Evolutionary conservation across 1,140 invertebrate species (phyloP), one percentile per base, ranked within the genome.

Genomic region (Phymorhynchus buccinoides): DNA sequence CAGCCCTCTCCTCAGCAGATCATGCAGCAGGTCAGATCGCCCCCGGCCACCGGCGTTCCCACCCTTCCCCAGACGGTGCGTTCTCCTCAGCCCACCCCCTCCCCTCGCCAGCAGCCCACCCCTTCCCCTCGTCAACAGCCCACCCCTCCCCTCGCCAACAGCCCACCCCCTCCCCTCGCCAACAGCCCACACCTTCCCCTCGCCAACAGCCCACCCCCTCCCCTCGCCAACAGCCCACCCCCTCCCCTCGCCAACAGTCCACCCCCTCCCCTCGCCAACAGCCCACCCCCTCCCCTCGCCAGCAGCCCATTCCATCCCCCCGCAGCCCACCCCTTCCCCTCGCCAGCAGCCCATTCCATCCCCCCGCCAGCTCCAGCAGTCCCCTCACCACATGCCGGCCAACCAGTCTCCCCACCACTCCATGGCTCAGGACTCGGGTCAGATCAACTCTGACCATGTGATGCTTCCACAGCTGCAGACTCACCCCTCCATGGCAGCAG

Each of bases 311-410:
- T n/a, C n/a, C n/a, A n/a, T n/a, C n/a, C n/a, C n/a, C n/a, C n/a
- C n/a, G n/a, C n/a, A n/a, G n/a, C n/a, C 96, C 37, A 96, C 96
- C 90, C 95, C 96, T 1, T 97, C 96, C 35, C 96, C 96, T 0
- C 94, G 96, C 80, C 93, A 93, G 87, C 95, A 96, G 83, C 89
- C 89, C 85, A 90, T 90, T 86, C 91, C 91, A 84, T 92, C 91
- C 77, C 91, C 91, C 39, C 89, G 91, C 39, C 91, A 91, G 87
- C 89, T 84, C 52, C 86, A 92, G 86, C 92, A 90, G 87, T 92
- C 91, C 87, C 91, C 91, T 37, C 91, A 92, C 88, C 90, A 90
- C 85, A 88, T 91, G 86, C 88, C 89, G 75, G 87, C 89, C 68
- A 92, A 89, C 84, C 90, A 91, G 80, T 92, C 91, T 48, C 90